phyloP scores from a whole-genome alignment of 2,113 vertebrate species.

The Natator depressus region DNA sequence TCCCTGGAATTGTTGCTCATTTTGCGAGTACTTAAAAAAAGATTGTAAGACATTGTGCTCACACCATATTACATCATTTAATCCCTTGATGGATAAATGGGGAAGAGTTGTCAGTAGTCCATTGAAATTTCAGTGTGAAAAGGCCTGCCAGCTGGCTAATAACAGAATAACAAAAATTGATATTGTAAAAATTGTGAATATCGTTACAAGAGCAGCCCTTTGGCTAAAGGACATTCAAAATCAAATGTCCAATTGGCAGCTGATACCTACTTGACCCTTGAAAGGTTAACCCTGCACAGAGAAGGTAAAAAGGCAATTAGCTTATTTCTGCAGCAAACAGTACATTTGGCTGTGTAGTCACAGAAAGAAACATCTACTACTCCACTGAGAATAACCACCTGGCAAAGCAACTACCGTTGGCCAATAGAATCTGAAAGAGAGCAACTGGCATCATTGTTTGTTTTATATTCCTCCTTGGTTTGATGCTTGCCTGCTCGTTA shows the following conservation, averaged over 20 bases:
- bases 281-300: not conserved
- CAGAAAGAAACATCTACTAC: not conserved
- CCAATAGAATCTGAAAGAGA: not conserved
- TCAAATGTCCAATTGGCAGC: constrained; percentile 39
- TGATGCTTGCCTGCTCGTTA: not conserved
- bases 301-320: not conserved
- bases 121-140: not conserved
- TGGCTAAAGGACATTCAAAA: constrained; percentile 38
- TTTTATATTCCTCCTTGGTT: not conserved
- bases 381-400: not conserved
- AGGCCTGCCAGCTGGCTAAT: constrained; percentile 65
- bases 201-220: constrained; percentile 14
- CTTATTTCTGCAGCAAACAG: not conserved
- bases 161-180: not conserved
- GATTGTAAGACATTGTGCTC: not conserved
- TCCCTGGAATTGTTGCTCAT: not conserved
- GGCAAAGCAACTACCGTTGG: not conserved
- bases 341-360: not conserved
- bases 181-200: not conserved
- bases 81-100: not conserved
- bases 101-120: constrained; percentile 20
- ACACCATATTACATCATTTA: not conserved
- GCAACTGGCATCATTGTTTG: not conserved
- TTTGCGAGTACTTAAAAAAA: constrained; percentile 27
- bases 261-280: constrained; percentile 6